Base-by-base conservation (phyloP, 1,140 invertebrate species). In the Orius insidiosus region DNA sequence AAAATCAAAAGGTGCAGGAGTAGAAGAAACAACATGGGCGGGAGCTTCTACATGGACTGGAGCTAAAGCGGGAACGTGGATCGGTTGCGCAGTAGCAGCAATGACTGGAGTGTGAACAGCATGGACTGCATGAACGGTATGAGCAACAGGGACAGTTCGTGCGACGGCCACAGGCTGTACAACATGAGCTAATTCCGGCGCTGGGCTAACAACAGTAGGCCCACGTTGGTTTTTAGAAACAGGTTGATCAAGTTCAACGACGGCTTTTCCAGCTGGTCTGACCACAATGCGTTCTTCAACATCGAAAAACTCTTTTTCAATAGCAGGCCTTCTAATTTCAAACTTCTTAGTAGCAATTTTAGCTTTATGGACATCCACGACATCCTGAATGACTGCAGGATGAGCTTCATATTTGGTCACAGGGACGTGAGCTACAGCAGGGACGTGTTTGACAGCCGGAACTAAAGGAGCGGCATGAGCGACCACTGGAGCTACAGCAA, bases 241-340 rank as follows among this genome's bases (percentile, higher is more conserved):
- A 0, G 74, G 74, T 46, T 72, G 66, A 39, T 72, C 70, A 0
- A 76, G 57, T 51, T 76, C 74, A 0, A 75, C 64, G 4, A 75
- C 64, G 18, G 73, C 65, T 1, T 71, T 73, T 13, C 73, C 74
- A 2, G 71, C 72, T 2, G 72, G 72, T n/a, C 73, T 66, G 14
- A 76, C 64, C 5, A 74, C 65, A 6, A 71, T 66, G 16, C 70
- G 65, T 55, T 75, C 69, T 55, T 76, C 74, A 46, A 76, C 72
- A 52, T 75, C 74, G 55, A 73, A 76, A 58, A 75, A 75, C 55
- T 75, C 69, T 56, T 75, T 75, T 48, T 74, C 69, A 43, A 76
- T 71, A 19, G 72, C 74, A 49, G 74, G 74, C 38, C 74, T 66
- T 47, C 74, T 67, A 0, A 76, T 65, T 62, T 70, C 59, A 42